Conservation (phyloP, 2,888 invertebrate genomes). For the Aricia artaxerxes region DNA sequence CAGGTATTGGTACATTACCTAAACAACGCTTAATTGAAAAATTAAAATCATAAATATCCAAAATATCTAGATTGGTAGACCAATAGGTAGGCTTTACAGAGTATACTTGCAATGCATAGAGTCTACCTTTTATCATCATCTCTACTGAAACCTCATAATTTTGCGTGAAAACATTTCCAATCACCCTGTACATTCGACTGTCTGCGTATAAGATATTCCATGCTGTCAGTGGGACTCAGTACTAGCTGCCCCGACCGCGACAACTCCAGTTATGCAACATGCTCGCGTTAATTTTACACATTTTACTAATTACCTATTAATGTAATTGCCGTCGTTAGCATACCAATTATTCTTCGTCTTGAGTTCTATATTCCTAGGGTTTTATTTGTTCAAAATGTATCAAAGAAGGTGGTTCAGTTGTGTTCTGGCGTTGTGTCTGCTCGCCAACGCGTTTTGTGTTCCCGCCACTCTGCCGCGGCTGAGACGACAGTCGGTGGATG, state of each 20-base stretch:
- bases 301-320: constrained; percentile 31
- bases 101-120: background rate
- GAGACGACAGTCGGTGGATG: constrained; percentile 44
- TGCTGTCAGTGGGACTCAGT: constrained; percentile 41
- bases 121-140: background rate
- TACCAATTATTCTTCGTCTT: constrained; percentile 3
- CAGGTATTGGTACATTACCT: too few relatives aligned
- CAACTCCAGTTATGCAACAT: constrained; percentile 47
- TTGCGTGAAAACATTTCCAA: constrained; percentile 32
- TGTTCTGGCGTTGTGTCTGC: constrained; percentile 50
- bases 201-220: constrained; percentile 63
- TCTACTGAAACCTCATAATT: background rate
- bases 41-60: too few relatives aligned
- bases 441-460: constrained; percentile 55
- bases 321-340: constrained; percentile 27
- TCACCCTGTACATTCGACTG: constrained; percentile 53
- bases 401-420: constrained; percentile 47
- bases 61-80: too few relatives aligned
- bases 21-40: too few relatives aligned
- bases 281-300: constrained; percentile 10
- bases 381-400: constrained; percentile 55
- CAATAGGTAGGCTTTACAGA: too few relatives aligned
- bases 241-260: constrained; percentile 50
- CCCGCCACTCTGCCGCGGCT: constrained; percentile 46
- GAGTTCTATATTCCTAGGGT: constrained; percentile 34